Conservation (phyloP, 2,888 invertebrate species). For the Allolobophora icterica region DNA sequence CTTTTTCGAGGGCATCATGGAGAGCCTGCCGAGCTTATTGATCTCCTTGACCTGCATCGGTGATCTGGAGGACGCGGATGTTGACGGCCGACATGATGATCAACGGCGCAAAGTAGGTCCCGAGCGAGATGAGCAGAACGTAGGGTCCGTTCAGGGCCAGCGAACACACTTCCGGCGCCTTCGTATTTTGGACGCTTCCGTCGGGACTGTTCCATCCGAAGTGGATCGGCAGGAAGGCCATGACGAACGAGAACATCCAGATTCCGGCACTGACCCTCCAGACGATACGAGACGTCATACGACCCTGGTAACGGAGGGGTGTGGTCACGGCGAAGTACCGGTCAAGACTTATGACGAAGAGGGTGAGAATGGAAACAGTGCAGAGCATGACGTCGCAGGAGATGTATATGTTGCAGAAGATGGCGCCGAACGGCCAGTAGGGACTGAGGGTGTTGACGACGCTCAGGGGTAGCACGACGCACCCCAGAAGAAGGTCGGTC, state of each 20-base stretch:
- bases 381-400: slow-evolving; percentile 49
- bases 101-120: slow-evolving; percentile 49
- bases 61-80: slow-evolving; percentile 45
- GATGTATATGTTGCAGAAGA: slow-evolving; percentile 48
- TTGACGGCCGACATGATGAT: slow-evolving; percentile 49
- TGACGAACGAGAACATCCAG: slow-evolving; percentile 48
- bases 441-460: slow-evolving; percentile 43
- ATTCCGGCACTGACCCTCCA: slow-evolving; percentile 44
- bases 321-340: slow-evolving; percentile 47
- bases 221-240: slow-evolving; percentile 50
- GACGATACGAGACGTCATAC: slow-evolving; percentile 41
- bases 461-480: slow-evolving; percentile 48
- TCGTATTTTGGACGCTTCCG: slow-evolving; percentile 44
- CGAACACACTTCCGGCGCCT: slow-evolving; percentile 40
- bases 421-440: slow-evolving; percentile 47
- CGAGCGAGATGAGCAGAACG: slow-evolving; percentile 46
- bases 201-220: slow-evolving; percentile 48
- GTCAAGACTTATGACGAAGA: slow-evolving; percentile 49
- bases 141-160: slow-evolving; percentile 48
- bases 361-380: slow-evolving; percentile 49
- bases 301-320: slow-evolving; percentile 46
- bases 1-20: neutral
- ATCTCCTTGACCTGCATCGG: slow-evolving; percentile 48
- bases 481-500: slow-evolving; percentile 47
- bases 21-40: slow-evolving; percentile 44